Conservation (phyloP, 2,888 invertebrate species). For the Mythimna vitellina region DNA sequence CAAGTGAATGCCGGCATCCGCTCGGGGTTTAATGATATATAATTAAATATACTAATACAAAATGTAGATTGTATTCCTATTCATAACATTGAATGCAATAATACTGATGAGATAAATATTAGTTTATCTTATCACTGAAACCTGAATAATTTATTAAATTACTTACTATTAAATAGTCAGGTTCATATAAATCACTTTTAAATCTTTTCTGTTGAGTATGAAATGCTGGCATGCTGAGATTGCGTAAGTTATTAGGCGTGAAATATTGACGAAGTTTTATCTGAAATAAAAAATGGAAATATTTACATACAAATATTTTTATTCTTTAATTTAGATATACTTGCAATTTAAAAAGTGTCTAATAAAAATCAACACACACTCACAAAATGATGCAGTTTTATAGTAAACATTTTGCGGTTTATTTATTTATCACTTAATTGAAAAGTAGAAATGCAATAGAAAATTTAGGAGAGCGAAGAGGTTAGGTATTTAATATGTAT, state of each 20-base stretch:
- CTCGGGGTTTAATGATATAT: too few relatives aligned
- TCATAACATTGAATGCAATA: background rate
- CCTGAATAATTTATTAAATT: background rate
- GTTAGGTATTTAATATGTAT: slow-evolving; percentile 14
- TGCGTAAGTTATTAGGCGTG: slow-evolving; percentile 54
- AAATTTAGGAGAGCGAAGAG: slow-evolving; percentile 1
- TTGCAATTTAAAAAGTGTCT: background rate
- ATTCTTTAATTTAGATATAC: background rate
- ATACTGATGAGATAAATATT: background rate
- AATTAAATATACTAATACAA: background rate
- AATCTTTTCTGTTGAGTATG: slow-evolving; percentile 71
- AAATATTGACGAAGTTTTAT: slow-evolving; percentile 66
- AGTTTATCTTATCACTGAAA: background rate
- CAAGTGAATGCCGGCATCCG: too few relatives aligned
- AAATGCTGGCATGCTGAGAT: slow-evolving; percentile 44
- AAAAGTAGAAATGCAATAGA: background rate
- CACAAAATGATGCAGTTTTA: slow-evolving; percentile 52
- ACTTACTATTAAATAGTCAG: slow-evolving; percentile 94
- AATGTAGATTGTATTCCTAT: background rate
- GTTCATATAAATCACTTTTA: slow-evolving; percentile 91
- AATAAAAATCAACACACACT: slow-evolving; percentile 21
- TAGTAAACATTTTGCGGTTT: slow-evolving; percentile 67
- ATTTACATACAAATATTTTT: background rate
- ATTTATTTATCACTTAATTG: background rate
- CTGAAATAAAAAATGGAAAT: slow-evolving; percentile 67